phyloP scores from a whole-genome alignment of 2,797 vertebrate genomes.

The Peromyscus nudipes region DNA sequence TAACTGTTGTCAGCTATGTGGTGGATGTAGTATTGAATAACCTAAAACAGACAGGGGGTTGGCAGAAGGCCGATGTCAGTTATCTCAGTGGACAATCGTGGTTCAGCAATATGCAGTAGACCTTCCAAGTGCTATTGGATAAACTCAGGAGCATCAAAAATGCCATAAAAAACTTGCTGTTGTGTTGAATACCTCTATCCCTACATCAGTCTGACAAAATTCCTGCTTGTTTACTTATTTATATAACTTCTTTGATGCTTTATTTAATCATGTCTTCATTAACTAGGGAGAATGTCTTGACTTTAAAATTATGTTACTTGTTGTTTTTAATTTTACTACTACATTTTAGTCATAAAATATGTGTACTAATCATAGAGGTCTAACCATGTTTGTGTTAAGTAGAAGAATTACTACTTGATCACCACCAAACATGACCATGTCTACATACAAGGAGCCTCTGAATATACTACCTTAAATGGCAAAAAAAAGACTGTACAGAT shows the following conservation, averaged over 20 bases:
- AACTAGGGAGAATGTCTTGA: neutral
- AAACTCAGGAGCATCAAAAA: neutral
- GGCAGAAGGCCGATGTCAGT: neutral
- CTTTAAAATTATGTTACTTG: neutral
- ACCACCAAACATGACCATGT: neutral
- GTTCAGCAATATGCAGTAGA: neutral
- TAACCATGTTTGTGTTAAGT: neutral
- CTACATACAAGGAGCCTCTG: neutral
- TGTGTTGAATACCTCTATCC: neutral
- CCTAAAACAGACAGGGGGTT: neutral
- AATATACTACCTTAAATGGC: neutral
- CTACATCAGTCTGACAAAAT: neutral
- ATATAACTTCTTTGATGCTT: neutral
- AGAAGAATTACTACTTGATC: neutral
- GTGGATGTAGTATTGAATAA: neutral
- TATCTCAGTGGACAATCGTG: neutral
- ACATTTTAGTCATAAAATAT: neutral
- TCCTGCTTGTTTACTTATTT: conserved; percentile 1
- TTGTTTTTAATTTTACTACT: neutral
- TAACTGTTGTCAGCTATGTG: neutral
- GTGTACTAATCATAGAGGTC: neutral
- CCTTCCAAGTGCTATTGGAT: neutral
- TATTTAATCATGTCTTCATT: conserved; percentile 2
- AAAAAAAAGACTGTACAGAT: neutral
- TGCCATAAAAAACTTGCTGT: neutral